Evolutionary conservation across 2,113 vertebrate species (phyloP), one percentile per base, ranked within the genome.

Genomic region (Cottus gobio): DNA sequence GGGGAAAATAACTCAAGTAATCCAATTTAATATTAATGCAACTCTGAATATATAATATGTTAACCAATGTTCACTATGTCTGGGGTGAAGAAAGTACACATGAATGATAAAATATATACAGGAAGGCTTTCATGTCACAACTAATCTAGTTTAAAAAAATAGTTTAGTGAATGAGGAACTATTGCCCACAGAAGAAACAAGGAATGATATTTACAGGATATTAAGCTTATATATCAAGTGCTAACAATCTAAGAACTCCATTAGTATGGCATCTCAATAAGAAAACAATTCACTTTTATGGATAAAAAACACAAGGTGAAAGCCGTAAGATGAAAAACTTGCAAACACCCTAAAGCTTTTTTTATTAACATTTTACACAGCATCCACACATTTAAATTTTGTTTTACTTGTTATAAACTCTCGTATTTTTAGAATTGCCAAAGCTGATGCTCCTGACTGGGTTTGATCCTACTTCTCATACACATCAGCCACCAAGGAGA

Each of bases 11-110:
- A 24, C n/a, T 37, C 7, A 20, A 18, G 56, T 63, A 86, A 85
- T 81, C 22, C 31, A 8, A 78, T 61, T 73, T 50, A 44, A 62
- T 44, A 56, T 77, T 67, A 30, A 76, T 80, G 75, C 28, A 87
- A 34, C 30, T 71, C 31, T 61, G 13, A 85, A 75, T 74, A 73
- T 61, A 20, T 64, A 57, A 75, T 48, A 20, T 48, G 6, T 48
- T 20, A 48, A 72, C 69, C 16, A 0, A 46, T 77, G 71, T 61
- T 69, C 15, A 62, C 26, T 37, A 28, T 8, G 42, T 54, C 66
- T 26, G 13, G 2, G 11, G 50, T 56, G 57, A 71, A 62, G 39
- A 81, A n/a, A n/a, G 31, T 68, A 72, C 36, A 62, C 42, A 58
- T 60, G 22, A 70, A 42, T 75, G 54, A 65, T 67, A 54, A 75